Evolutionary conservation across 2,797 vertebrate genomes (phyloP), one percentile per base, ranked within the genome.

Genomic region (Spatula clypeata): DNA sequence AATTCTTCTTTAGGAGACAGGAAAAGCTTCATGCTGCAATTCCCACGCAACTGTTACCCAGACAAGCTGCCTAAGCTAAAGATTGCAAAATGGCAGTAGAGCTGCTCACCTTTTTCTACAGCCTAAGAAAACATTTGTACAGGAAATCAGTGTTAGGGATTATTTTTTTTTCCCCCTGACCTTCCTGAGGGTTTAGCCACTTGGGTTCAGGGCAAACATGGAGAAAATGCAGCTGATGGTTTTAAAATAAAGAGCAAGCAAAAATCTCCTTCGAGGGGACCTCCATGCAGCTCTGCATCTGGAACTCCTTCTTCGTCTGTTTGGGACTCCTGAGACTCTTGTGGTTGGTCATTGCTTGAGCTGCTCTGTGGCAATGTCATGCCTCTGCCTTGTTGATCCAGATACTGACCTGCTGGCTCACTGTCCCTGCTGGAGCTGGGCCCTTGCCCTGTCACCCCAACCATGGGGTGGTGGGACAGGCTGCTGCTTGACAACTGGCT

Each of bases 261-360:
- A 21, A 23, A 0, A 0, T 1, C 2, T 53, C 32, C 62, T 10
- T 71, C 19, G 6, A 11, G 19, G 4, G 6, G 58, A 31, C 23
- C 13, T 13, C 14, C 19, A 40, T 53, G 74, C 20, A 60, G 24
- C 24, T 49, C 23, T 38, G 14, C 45, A 66, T 5, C 34, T 40
- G 57, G 2, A 11, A 7, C 23, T 29, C 26, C 15, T 11, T 62
- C 23, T 27, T 42, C 6, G 6, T n/a, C 49, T 1, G 0, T 42
- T 2, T 69, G 29, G 18, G 47, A 26, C 18, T 31, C 13, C 36
- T 12, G 69, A 8, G 16, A 9, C 18, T 34, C 15, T 40, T 8
- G 4, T 24, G 32, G 18, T 6, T 17, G 42, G 26, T 29, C 38
- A 8, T 23, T 18, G 44, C 11, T 34, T 18, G 32, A 58, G 27